Conservation (phyloP, 2,113 vertebrate species). For the Phaetusa simplex region DNA sequence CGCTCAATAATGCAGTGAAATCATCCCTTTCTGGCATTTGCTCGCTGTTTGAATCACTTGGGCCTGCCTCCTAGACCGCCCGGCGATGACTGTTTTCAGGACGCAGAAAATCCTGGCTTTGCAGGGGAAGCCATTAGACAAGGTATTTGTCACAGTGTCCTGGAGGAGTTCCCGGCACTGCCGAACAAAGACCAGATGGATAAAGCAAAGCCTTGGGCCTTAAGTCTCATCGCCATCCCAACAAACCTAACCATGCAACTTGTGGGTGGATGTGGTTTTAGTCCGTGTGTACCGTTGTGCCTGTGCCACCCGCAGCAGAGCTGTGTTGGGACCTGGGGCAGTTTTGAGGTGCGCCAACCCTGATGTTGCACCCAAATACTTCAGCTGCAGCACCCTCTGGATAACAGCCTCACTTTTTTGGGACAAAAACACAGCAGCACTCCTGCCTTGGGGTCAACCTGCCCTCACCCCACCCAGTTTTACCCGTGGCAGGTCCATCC, state of each 20-base stretch:
- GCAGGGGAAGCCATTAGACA: neutral
- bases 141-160: neutral
- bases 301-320: neutral
- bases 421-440: neutral
- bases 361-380: neutral
- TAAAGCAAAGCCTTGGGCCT: neutral
- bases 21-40: constrained; percentile 2
- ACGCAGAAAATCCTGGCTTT: constrained; percentile 16
- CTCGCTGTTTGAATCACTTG: neutral
- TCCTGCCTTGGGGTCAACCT: neutral
- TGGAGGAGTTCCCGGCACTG: neutral
- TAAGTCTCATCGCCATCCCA: neutral
- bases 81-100: neutral
- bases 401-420: neutral
- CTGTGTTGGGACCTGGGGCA: neutral
- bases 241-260: accelerated
- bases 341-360: neutral
- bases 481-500: neutral
- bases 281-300: accelerated
- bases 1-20: constrained; percentile 3
- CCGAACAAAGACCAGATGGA: neutral
- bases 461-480: neutral
- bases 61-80: neutral
- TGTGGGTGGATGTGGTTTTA: neutral
- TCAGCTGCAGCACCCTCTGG: neutral